These are phyloP conservation scores for Slavum lentiscoides DNA, from an alignment of 2,888 invertebrate species.

Conservation along the genomic window DNA sequence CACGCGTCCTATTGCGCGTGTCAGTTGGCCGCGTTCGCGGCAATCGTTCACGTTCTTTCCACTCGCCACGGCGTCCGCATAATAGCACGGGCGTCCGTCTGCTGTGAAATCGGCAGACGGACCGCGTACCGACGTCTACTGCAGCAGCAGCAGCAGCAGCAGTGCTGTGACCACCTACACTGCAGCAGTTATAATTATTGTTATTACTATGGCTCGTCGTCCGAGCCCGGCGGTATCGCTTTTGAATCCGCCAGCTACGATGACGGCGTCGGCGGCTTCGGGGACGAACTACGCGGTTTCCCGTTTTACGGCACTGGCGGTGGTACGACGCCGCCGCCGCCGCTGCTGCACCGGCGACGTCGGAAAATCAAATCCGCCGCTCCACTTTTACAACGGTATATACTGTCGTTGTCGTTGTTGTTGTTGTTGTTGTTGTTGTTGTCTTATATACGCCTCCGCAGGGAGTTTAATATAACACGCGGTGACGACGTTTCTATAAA, in stretches of 20 bases:
- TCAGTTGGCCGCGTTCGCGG: conserved; percentile 19
- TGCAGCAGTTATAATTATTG: too few relatives aligned
- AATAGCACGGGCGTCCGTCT: background rate
- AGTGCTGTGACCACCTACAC: too few relatives aligned
- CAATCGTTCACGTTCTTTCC: conserved; percentile 32
- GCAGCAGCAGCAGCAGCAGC: too few relatives aligned
- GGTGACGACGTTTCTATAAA: too few relatives aligned
- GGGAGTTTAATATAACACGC: too few relatives aligned
- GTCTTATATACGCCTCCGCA: too few relatives aligned
- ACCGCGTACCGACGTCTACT: background rate
- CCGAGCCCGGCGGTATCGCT: conserved; percentile 9
- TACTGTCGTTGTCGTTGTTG: too few relatives aligned
- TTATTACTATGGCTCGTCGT: background rate
- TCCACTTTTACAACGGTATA: conserved; percentile 36
- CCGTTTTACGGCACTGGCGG: background rate
- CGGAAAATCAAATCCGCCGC: conserved; percentile 38
- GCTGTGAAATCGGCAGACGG: background rate
- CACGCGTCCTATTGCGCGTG: conserved; percentile 3
- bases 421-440: too few relatives aligned
- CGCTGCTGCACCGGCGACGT: background rate
- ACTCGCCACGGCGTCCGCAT: conserved; percentile 17
- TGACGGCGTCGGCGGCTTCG: background rate
- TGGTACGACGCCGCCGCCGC: background rate
- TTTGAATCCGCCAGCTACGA: background rate
- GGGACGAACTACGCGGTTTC: background rate